phyloP scores from a whole-genome alignment of 1,140 invertebrate genomes.

The Zaprionus davidi region DNA sequence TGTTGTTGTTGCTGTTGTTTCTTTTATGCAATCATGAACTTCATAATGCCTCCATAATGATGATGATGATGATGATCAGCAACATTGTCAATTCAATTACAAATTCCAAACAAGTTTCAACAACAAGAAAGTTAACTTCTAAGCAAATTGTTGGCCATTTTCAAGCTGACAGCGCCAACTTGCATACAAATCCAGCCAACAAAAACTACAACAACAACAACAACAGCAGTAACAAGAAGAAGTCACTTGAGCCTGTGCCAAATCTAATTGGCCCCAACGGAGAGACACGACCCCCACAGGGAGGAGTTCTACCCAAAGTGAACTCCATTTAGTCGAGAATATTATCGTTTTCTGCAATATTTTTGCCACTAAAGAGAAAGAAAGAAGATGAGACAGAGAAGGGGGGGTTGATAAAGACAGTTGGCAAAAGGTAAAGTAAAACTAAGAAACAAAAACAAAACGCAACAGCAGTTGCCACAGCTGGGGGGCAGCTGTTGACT shows the following conservation, averaged over 20 bases:
- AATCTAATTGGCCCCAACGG: slow-evolving; percentile 37
- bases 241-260: slow-evolving; percentile 28
- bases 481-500: slow-evolving; percentile 34
- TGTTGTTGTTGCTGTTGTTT: slow-evolving; percentile 8
- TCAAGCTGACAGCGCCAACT: slow-evolving; percentile 9
- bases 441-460: slow-evolving; percentile 1
- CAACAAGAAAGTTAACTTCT: slow-evolving; percentile 31
- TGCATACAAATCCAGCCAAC: slow-evolving; percentile 39
- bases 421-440: slow-evolving; percentile 26
- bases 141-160: slow-evolving; percentile 42
- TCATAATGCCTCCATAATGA: not conserved
- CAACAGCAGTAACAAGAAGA: not conserved
- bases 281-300: not conserved
- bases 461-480: slow-evolving; percentile 23
- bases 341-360: not conserved
- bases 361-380: not conserved
- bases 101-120: slow-evolving; percentile 52
- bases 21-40: slow-evolving; percentile 55
- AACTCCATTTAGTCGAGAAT: not conserved
- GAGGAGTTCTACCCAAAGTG: not conserved
- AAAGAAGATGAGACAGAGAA: too few relatives aligned
- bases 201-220: not conserved
- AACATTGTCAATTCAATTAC: slow-evolving; percentile 46
- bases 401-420: slow-evolving; percentile 9
- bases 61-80: slow-evolving; percentile 16